These are phyloP conservation scores for Eupithecia dodoneata DNA, from an alignment of 2,888 invertebrate genomes.

Conservation along the genomic window DNA sequence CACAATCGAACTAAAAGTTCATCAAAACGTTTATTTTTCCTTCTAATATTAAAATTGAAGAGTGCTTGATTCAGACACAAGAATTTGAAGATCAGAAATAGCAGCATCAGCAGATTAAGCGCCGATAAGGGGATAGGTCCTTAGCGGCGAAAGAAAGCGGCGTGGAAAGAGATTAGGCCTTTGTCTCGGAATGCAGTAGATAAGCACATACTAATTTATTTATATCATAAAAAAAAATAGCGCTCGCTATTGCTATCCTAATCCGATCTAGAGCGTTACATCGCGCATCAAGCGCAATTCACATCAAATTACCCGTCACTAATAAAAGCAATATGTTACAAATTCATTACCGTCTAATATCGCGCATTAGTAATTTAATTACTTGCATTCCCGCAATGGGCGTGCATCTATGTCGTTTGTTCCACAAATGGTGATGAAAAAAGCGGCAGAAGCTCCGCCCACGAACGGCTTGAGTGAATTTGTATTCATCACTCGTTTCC, in stretches of 20 bases:
- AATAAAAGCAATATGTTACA: constrained; percentile 40
- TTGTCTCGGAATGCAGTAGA: background rate
- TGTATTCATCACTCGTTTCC: constrained; percentile 58
- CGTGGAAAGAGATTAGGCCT: background rate
- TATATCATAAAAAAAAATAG: background rate
- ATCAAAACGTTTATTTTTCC: background rate
- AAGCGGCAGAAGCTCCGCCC: constrained; percentile 56
- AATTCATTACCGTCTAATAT: constrained; percentile 51
- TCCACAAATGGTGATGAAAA: constrained; percentile 65
- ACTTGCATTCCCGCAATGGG: constrained; percentile 58
- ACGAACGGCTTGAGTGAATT: constrained; percentile 49
- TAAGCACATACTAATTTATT: background rate
- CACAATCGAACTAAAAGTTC: no score
- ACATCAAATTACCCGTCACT: constrained; percentile 33
- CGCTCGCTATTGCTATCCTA: constrained; percentile 4
- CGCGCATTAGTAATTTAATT: constrained; percentile 57
- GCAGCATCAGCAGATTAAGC: background rate
- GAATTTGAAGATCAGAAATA: background rate
- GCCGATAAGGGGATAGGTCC: background rate
- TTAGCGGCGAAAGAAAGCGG: background rate
- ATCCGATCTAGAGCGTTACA: constrained; percentile 33
- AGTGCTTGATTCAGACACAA: background rate
- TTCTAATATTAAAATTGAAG: background rate
- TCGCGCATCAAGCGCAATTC: constrained; percentile 33
- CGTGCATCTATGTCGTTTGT: constrained; percentile 62